Base-by-base conservation (phyloP, 2,113 vertebrate species). In the Entelurus aequoreus region DNA sequence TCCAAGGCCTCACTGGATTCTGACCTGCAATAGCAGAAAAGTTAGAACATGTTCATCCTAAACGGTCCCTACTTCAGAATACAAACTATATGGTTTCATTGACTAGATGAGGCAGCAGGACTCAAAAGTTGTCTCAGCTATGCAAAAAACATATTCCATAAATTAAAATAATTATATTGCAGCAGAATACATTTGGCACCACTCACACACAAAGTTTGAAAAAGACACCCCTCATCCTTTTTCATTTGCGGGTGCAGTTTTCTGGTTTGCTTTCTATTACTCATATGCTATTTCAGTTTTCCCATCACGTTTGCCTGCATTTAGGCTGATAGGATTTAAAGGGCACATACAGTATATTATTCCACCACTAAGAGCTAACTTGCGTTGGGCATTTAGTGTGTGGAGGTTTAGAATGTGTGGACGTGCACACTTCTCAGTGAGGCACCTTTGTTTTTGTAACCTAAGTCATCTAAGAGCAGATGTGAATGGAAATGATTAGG, bases 1-100 rank as follows among this genome's bases (percentile, higher is more conserved):
- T 91, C 87, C 74, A 97, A 83, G 19, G 92, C 86, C 2, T 84
- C 84, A 46, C 81, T 90, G 69, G 91, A 90, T 55, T 93, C 91
- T 5, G 93, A 91, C 72, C 94, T 93, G 61, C 56, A 44, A 53
- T 3, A 19, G 51, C 8, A 11, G 49, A 13, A 36, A 11, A 61
- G 38, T 64, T 47, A 47, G 15, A 36, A 59, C n/a, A 42, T 35
- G 3, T 6, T 6, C 5, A 21, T 19, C 19, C 62, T 52, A 28
- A 47, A 19, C 16, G 48, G 52, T 21, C 28, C 11, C 65, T 42
- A 59, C 44, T 52, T 49, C 12, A 63, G 38, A 72, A 56, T 48
- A 16, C 6, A 60, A 68, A 63, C 16, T 16, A 4, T 16, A 4
- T 36, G 15, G 16, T 35, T 52, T 16, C 28, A 21, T 56, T 44